These are phyloP conservation scores for Leuciscus idus DNA, from an alignment of 2,113 vertebrate species.

Conservation along the genomic window DNA sequence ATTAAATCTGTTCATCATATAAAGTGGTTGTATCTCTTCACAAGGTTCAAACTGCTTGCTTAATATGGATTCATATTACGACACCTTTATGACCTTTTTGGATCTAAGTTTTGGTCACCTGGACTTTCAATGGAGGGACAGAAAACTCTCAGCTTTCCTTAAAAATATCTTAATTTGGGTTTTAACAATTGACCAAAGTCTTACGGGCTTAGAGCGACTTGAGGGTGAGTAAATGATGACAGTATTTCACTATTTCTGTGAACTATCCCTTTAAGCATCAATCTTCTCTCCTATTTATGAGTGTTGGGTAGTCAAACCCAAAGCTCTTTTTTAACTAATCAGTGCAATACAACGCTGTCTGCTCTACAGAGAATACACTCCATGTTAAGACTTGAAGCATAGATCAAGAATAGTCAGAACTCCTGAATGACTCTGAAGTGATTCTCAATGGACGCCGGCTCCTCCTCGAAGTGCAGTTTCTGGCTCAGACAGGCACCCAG, in stretches of 20 bases:
- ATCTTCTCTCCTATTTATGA: not conserved
- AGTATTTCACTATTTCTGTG: too few species aligned
- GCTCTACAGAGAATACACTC: not conserved
- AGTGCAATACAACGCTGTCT: not conserved
- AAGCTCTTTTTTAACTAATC: not conserved
- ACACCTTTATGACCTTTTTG: not conserved
- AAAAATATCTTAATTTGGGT: not conserved
- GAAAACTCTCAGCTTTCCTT: too few species aligned
- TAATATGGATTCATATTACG: not conserved
- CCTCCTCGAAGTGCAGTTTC: constrained; percentile 89
- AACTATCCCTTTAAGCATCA: not conserved
- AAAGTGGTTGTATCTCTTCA: too few species aligned
- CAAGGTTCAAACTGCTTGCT: too few species aligned
- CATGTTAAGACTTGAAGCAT: constrained; percentile 25
- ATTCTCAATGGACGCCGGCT: constrained; percentile 88
- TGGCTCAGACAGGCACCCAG: constrained; percentile 81
- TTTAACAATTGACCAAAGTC: not conserved
- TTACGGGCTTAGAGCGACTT: too few species aligned
- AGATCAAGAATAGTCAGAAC: constrained; percentile 66
- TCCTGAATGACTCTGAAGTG: constrained; percentile 93
- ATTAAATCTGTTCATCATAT: too few species aligned
- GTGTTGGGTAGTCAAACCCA: not conserved
- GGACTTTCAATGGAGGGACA: not conserved
- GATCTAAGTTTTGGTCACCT: not conserved
- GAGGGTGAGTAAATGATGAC: too few species aligned